phyloP scores from a whole-genome alignment of 2,888 invertebrate genomes.

The Palloptera scutellata region DNA sequence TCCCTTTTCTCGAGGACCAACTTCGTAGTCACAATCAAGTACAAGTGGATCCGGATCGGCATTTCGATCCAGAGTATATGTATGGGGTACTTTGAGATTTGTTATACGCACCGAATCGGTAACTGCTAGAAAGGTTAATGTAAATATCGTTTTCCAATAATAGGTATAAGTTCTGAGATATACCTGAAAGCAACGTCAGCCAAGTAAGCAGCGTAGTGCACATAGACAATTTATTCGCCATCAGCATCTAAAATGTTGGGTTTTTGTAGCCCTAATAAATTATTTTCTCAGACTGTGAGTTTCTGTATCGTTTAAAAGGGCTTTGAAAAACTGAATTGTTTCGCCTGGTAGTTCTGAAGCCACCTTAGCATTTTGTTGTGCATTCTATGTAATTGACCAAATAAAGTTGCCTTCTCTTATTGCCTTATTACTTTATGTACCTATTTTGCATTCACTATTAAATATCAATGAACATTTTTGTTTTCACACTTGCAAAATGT shows the following conservation, averaged over 20 bases:
- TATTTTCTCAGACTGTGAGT: constrained; percentile 28
- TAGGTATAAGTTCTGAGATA: neutral
- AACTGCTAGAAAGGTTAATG: constrained; percentile 41
- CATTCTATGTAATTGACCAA: no score
- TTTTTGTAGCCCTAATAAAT: constrained; percentile 36
- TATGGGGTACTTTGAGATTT: constrained; percentile 63
- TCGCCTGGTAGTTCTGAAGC: no score
- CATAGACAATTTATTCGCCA: constrained; percentile 56
- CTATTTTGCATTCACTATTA: no score
- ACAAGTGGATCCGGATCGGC: constrained; percentile 60
- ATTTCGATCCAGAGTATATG: constrained; percentile 61
- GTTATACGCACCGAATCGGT: constrained; percentile 62
- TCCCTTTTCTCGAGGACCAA: constrained; percentile 60
- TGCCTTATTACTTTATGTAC: no score
- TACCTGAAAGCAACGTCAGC: constrained; percentile 57
- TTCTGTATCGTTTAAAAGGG: constrained; percentile 6
- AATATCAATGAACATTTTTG: no score
- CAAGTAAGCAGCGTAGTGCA: constrained; percentile 55
- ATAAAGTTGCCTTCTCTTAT: no score
- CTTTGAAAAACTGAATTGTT: no score
- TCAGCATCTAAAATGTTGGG: constrained; percentile 43
- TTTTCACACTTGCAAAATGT: no score
- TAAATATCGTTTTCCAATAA: neutral
- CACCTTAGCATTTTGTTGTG: no score
- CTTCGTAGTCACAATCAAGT: constrained; percentile 64